A percentile compares a stretch with the other conserved stretches of the same genome.
Evolutionary conservation across 2,797 vertebrate genomes (phyloP).

Genomic region (Siniperca obscura): DNA sequence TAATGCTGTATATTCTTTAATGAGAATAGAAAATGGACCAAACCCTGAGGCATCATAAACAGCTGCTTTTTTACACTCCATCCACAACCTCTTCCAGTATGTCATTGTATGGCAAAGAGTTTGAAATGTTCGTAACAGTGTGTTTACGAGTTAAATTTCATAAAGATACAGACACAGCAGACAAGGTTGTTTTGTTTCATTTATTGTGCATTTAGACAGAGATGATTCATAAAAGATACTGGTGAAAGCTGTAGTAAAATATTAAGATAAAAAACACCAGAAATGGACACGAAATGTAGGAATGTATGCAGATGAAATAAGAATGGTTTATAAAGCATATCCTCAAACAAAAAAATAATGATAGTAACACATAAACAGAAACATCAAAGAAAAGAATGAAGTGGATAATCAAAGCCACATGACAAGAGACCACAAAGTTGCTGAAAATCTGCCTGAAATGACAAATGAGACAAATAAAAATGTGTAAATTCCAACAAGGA

Average conservation of each 20-base stretch:
- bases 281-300: not conserved
- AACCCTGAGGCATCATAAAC: not conserved
- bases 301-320: not conserved
- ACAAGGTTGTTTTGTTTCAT: not conserved
- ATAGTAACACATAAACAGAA: not conserved
- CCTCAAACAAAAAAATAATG: not conserved
- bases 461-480: slow-evolving; percentile 44
- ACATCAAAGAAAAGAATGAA: not conserved
- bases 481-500: slow-evolving; percentile 17
- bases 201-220: not conserved
- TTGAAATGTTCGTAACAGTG: not conserved
- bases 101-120: not conserved
- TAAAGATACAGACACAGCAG: not conserved
- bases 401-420: slow-evolving; percentile 47
- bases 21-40: not conserved
- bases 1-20: not conserved
- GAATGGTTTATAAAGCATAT: not conserved
- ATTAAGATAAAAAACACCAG: not conserved
- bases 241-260: not conserved
- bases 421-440: slow-evolving; percentile 21
- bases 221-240: not conserved
- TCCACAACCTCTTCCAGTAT: not conserved
- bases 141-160: slow-evolving; percentile 3
- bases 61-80: not conserved
- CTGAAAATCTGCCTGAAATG: slow-evolving; percentile 36